Base-by-base conservation (phyloP, 1,140 invertebrate species). In the Medauroidea extradentata region DNA sequence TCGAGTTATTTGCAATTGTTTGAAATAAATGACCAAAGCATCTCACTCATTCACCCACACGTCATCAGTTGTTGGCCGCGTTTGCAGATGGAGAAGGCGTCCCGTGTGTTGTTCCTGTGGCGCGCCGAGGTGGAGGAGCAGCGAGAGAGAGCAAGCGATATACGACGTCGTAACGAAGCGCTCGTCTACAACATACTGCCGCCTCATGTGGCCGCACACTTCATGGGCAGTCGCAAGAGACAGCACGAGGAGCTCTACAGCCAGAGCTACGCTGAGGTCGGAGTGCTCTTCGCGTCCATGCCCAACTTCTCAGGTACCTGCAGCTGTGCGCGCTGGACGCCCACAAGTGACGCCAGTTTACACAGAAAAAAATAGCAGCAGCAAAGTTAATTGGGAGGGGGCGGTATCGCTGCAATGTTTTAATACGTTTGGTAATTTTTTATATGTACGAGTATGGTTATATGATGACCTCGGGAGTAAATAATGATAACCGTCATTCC, bases 271-370 rank as follows among this genome's bases (percentile, higher is more conserved):
- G 85, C 91, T 0, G 90, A 94, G 69, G 91, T 95, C 19, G 93
- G 93, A 29, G 92, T 96, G 7, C 77, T 96, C 3, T 96, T 96
- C 73, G 93, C 93, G 27, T 94, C 92, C 44, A 96, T 96, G 92
- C 93, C 93, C 38, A 95, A 95, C 74, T 96, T 95, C 75, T 84
- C 88, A 67, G 88, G 88, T 89, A 69, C 54, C n/a, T n/a, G n/a
- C n/a, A n/a, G n/a, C n/a, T n/a, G n/a, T n/a, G n/a, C n/a, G n/a
- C n/a, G n/a, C n/a, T n/a, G n/a, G n/a, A n/a, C n/a, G n/a, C n/a
- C n/a, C n/a, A n/a, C n/a, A n/a, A n/a, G n/a, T n/a, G n/a, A n/a
- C n/a, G n/a, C n/a, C n/a, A n/a, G n/a, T n/a, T n/a, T n/a, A n/a
- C n/a, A n/a, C n/a, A n/a, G n/a, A n/a, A n/a, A n/a, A n/a, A n/a